Conservation (phyloP, 2,888 invertebrate genomes). For the Tromatobia lineatoria region DNA sequence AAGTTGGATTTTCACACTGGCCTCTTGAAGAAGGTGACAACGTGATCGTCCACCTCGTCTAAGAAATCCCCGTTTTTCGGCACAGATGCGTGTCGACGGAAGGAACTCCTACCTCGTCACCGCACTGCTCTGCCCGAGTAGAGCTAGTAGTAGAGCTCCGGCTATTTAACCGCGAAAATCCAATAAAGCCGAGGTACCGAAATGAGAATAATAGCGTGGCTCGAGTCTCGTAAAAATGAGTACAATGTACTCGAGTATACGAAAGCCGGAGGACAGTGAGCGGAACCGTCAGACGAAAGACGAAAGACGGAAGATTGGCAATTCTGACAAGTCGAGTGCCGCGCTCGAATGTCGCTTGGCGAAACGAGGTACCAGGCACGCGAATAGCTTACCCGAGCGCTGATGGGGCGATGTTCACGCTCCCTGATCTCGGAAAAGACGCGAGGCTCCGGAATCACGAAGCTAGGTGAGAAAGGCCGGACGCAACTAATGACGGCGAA, state of each 20-base stretch:
- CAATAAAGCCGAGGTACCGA: too few relatives aligned
- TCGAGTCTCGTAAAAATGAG: background rate
- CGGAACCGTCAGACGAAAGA: background rate
- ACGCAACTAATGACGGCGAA: conserved; percentile 60
- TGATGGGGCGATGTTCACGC: conserved; percentile 65
- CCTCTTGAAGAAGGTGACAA: too few relatives aligned
- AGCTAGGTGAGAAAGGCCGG: conserved; percentile 65
- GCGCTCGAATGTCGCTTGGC: conserved; percentile 40
- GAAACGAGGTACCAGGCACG: conserved; percentile 51
- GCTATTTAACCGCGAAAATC: too few relatives aligned
- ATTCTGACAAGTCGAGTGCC: conserved; percentile 39
- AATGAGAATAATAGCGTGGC: background rate
- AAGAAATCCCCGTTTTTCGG: too few relatives aligned
- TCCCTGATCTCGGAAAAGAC: conserved; percentile 68
- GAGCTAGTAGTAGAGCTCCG: too few relatives aligned
- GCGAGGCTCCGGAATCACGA: conserved; percentile 59
- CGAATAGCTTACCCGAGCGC: conserved; percentile 43
- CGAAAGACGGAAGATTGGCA: conserved; percentile 37
- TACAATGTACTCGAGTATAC: background rate
- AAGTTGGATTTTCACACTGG: too few relatives aligned
- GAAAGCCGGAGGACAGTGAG: conserved; percentile 13
- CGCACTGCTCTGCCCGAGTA: too few relatives aligned
- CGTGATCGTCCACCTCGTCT: too few relatives aligned
- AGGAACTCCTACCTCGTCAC: too few relatives aligned
- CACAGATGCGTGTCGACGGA: too few relatives aligned